Conservation (phyloP, 2,888 invertebrate species). For the Ashinkailepas kermadecensis region DNA sequence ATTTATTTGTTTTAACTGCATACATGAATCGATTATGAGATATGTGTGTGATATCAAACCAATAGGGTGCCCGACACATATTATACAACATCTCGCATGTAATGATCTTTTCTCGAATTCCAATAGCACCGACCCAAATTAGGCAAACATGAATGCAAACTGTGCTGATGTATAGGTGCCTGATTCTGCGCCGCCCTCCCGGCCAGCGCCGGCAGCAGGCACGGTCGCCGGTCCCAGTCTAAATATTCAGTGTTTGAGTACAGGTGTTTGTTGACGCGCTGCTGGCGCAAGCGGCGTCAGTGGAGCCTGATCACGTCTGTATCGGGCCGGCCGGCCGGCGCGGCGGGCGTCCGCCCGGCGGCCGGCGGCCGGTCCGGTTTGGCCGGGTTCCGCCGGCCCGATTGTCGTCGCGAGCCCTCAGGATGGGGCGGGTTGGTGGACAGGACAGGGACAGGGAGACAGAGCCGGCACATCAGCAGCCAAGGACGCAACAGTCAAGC, state of each 20-base stretch:
- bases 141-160: constrained; percentile 18
- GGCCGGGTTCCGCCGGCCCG: not conserved
- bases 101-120: constrained; percentile 21
- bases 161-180: not conserved
- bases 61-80: constrained; percentile 10
- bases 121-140: constrained; percentile 11
- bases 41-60: constrained; percentile 13
- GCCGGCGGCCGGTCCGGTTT: not conserved
- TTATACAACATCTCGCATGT: constrained; percentile 21
- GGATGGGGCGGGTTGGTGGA: no score
- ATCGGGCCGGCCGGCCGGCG: not conserved
- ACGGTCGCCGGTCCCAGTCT: not conserved
- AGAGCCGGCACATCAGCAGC: no score
- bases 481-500: no score
- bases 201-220: not conserved
- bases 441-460: no score
- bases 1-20: constrained; percentile 21
- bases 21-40: constrained; percentile 18
- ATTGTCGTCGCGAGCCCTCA: no score
- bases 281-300: not conserved
- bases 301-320: not conserved
- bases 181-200: not conserved
- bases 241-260: not conserved
- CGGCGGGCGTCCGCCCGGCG: no score
- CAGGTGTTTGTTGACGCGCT: not conserved